Percentiles rank a stretch among this genome's conserved stretches.
These are phyloP conservation scores for Passerina amoena DNA, from an alignment of 2,113 vertebrate genomes.

Conservation along the genomic window DNA sequence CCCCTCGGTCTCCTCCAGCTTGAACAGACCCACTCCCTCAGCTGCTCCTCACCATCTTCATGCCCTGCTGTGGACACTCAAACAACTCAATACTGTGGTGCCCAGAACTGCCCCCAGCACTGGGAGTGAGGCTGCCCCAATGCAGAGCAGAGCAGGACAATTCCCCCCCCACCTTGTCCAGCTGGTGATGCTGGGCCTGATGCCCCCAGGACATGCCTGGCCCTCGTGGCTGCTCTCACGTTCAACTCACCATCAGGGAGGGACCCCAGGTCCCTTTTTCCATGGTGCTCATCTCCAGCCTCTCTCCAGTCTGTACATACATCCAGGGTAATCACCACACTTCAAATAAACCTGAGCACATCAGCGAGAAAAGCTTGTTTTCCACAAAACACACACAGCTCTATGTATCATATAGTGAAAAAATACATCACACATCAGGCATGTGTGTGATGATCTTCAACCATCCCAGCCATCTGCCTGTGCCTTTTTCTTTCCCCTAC, in stretches of 20 bases:
- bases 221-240: not conserved
- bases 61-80: not conserved
- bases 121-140: not conserved
- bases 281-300: not conserved
- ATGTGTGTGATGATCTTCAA: not conserved
- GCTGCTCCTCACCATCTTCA: not conserved
- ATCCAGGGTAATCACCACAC: not conserved
- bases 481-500: not conserved
- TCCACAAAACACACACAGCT: not conserved
- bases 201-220: rapidly evolving
- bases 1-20: not conserved
- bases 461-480: not conserved
- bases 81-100: too few relatives aligned
- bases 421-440: not conserved
- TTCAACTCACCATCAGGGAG: too few relatives aligned
- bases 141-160: not conserved
- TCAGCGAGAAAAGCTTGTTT: not conserved
- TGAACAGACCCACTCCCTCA: not conserved
- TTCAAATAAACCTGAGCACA: not conserved
- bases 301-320: not conserved
- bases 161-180: rapidly evolving
- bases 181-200: not conserved
- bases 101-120: not conserved
- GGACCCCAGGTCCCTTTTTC: not conserved
- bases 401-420: not conserved